Evolutionary conservation across 2,888 invertebrate genomes (phyloP).

Genomic region (Tachina fera): DNA sequence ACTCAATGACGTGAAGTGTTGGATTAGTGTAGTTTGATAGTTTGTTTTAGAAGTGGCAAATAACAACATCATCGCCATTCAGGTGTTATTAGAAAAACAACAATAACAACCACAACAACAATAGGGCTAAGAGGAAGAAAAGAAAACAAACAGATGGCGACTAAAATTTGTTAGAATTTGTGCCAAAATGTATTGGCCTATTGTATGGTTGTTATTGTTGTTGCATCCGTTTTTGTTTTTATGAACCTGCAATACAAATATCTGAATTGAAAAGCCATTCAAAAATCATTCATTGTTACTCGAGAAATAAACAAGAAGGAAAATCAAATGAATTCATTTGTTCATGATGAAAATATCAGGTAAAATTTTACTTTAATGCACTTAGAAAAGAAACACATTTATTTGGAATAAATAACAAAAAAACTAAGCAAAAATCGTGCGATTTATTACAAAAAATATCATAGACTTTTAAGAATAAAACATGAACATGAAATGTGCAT

Average conservation of each 20-base stretch:
- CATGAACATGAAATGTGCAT: too few species aligned
- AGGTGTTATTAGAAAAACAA: conserved; percentile 19
- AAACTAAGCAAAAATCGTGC: too few species aligned
- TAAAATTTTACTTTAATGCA: conserved; percentile 19
- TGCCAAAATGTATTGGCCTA: conserved; percentile 60
- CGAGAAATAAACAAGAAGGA: conserved; percentile 7
- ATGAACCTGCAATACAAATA: conserved; percentile 24
- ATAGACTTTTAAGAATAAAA: too few species aligned
- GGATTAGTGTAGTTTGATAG: conserved; percentile 68
- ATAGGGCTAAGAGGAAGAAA: neutral
- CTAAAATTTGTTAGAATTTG: conserved; percentile 40
- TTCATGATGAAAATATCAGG: neutral
- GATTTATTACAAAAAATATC: too few species aligned
- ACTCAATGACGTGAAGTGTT: conserved; percentile 71
- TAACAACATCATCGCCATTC: conserved; percentile 29
- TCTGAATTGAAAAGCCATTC: conserved; percentile 56
- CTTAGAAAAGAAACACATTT: neutral
- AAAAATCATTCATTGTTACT: conserved; percentile 37
- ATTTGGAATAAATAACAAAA: too few species aligned
- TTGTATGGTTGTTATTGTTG: conserved; percentile 21
- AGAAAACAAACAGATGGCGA: conserved; percentile 7
- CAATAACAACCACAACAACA: neutral
- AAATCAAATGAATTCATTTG: conserved; percentile 34
- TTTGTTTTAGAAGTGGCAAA: conserved; percentile 60
- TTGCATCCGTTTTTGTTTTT: neutral